A percentile compares a stretch with the other conserved stretches of the same genome.
Evolutionary conservation across 1,140 invertebrate species (phyloP).

Genomic region (Neotoxoptera formosana): DNA sequence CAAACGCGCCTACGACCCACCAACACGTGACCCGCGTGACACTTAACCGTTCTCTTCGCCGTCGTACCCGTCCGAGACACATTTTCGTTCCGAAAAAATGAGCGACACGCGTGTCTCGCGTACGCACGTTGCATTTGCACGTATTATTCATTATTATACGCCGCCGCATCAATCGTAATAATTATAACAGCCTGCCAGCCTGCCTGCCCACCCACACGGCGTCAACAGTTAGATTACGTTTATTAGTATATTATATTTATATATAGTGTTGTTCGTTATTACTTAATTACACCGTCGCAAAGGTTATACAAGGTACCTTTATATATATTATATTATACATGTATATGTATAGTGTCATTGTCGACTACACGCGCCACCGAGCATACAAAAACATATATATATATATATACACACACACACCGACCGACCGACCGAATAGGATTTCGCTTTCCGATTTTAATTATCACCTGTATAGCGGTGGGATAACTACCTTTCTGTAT

Average conservation of each 20-base stretch:
- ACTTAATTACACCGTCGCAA: neutral
- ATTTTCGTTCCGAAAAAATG: neutral
- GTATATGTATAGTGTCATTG: neutral
- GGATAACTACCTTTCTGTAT: neutral
- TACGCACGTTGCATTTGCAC: neutral
- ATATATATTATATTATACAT: neutral
- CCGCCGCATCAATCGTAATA: too few relatives aligned
- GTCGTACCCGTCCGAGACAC: neutral
- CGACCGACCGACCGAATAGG: neutral
- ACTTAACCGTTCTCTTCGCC: neutral
- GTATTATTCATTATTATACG: too few relatives aligned
- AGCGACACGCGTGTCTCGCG: neutral
- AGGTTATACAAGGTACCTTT: neutral
- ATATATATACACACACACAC: neutral
- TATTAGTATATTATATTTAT: too few relatives aligned
- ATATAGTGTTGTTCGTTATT: neutral
- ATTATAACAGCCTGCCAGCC: neutral
- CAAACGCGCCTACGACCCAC: neutral
- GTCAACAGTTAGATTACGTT: neutral
- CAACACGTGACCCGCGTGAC: neutral
- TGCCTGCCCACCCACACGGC: neutral
- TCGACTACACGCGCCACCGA: neutral
- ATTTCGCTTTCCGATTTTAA: neutral
- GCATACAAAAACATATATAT: too few relatives aligned
- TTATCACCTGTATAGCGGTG: neutral